phyloP scores from a whole-genome alignment of 2,797 vertebrate genomes.

The Sebastes trivittatus region DNA sequence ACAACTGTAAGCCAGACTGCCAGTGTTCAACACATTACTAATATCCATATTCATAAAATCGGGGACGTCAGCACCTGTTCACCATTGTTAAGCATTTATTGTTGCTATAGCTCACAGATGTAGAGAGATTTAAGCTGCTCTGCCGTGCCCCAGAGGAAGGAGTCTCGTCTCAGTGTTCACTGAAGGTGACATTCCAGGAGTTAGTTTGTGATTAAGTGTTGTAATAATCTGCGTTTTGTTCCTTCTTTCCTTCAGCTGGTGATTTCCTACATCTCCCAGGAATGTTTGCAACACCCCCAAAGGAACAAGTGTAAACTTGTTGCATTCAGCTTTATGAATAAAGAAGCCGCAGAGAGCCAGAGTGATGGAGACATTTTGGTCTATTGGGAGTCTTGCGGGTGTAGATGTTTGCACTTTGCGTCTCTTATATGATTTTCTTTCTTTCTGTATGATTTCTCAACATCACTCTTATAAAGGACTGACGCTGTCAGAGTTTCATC shows the following conservation, averaged over 20 bases:
- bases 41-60: conserved; percentile 52
- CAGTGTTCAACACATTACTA: conserved; percentile 37
- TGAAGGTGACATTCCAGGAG: not conserved
- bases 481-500: not conserved
- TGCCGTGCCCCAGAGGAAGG: not conserved
- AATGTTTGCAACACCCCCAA: not conserved
- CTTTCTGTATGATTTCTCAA: not conserved
- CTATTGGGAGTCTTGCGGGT: not conserved
- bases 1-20: conserved; percentile 6
- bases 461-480: not conserved
- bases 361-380: not conserved
- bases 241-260: not conserved
- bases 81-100: conserved; percentile 46
- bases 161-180: not conserved
- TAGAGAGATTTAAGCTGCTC: conserved; percentile 5
- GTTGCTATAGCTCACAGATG: conserved; percentile 28
- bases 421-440: not conserved
- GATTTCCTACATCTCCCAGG: not conserved
- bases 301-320: not conserved
- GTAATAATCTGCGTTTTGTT: not conserved
- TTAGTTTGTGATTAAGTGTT: not conserved
- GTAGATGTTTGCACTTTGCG: not conserved
- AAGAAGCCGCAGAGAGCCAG: not conserved
- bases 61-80: conserved; percentile 47
- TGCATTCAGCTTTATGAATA: not conserved